These are phyloP conservation scores for Calephelis perditalis DNA, from an alignment of 2,888 invertebrate genomes.

Conservation along the genomic window DNA sequence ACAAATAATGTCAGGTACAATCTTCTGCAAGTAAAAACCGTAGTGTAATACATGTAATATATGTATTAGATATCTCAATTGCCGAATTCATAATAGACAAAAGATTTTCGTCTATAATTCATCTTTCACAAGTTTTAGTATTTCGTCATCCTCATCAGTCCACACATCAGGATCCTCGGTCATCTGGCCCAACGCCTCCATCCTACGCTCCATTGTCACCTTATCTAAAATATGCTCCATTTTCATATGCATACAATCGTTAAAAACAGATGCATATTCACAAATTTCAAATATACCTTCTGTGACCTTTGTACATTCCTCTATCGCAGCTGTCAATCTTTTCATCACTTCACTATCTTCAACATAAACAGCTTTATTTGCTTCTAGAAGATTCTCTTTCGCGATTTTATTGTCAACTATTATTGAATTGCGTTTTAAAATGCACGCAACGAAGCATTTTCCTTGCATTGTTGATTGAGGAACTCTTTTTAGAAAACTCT, in stretches of 20 bases:
- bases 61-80: too few relatives aligned
- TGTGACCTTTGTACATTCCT: conserved; percentile 46
- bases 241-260: conserved; percentile 71
- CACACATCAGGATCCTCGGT: conserved; percentile 53
- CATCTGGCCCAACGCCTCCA: conserved; percentile 65
- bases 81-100: too few relatives aligned
- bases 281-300: conserved; percentile 63
- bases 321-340: conserved; percentile 48
- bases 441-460: conserved; percentile 69
- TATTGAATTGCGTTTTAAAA: conserved; percentile 56
- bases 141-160: conserved; percentile 58
- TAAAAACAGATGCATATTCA: conserved; percentile 64
- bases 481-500: conserved; percentile 57
- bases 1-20: too few relatives aligned
- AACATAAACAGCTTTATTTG: conserved; percentile 54
- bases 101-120: conserved; percentile 39
- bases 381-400: conserved; percentile 46
- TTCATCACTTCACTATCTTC: conserved; percentile 60
- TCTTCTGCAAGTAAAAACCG: too few relatives aligned
- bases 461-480: conserved; percentile 57
- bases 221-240: conserved; percentile 69
- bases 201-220: conserved; percentile 59
- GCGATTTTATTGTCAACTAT: conserved; percentile 58
- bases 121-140: conserved; percentile 57
- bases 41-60: too few relatives aligned